These are phyloP conservation scores for Carollia perspicillata DNA, from an alignment of 2,113 vertebrate genomes.

Conservation along the genomic window DNA sequence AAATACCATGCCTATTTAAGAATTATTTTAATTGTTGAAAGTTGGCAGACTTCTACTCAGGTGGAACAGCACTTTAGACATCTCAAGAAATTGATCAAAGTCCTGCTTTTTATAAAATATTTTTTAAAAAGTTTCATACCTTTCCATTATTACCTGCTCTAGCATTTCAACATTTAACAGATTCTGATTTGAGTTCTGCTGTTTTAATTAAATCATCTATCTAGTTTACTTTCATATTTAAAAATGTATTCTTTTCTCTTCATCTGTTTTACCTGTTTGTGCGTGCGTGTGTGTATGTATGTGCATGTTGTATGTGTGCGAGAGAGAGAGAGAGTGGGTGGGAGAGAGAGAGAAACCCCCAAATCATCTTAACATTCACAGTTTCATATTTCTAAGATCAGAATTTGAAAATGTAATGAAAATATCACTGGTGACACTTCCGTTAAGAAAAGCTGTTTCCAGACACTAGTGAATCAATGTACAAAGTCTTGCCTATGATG, in stretches of 20 bases:
- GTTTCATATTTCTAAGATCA: conserved; percentile 32
- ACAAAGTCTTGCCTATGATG: neutral
- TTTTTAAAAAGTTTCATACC: neutral
- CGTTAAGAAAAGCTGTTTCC: conserved; percentile 25
- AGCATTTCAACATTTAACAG: neutral
- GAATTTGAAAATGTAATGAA: conserved; percentile 24
- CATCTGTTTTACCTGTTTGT: neutral
- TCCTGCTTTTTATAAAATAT: neutral
- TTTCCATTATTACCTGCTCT: neutral
- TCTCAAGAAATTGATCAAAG: neutral
- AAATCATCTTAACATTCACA: neutral
- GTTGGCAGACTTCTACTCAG: neutral
- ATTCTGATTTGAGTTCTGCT: conserved; percentile 9
- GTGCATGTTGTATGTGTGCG: neutral
- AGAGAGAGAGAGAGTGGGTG: neutral
- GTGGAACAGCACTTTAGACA: neutral
- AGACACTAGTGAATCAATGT: neutral
- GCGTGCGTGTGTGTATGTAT: neutral
- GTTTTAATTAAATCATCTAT: neutral
- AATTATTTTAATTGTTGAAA: conserved; percentile 51
- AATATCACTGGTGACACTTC: neutral
- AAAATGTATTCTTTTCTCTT: neutral
- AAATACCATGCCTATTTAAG: conserved; percentile 38
- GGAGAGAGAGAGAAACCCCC: neutral
- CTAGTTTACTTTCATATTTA: neutral